Evolutionary conservation across 2,797 vertebrate genomes (phyloP).

Genomic region (Mus caroli): DNA sequence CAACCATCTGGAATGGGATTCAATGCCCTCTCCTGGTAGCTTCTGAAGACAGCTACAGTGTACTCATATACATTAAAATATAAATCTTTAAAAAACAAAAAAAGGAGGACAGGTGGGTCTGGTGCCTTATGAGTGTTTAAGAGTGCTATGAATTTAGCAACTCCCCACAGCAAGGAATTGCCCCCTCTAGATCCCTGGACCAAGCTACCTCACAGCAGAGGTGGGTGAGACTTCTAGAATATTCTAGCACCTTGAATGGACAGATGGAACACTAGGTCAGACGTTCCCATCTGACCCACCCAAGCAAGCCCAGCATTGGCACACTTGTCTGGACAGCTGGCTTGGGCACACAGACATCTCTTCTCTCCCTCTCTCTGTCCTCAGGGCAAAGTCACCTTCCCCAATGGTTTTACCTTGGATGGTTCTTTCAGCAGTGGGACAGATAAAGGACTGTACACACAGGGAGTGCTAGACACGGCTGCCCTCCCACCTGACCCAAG

Average conservation of each 20-base stretch:
- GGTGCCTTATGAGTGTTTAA: neutral
- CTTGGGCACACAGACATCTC: neutral
- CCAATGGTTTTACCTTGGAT: constrained; percentile 88
- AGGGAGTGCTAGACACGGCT: constrained; percentile 85
- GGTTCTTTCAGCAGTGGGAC: constrained; percentile 85
- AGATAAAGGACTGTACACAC: constrained; percentile 84
- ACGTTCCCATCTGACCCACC: neutral
- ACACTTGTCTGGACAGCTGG: neutral
- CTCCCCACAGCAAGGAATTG: neutral
- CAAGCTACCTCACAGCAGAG: neutral
- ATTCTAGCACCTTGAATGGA: neutral
- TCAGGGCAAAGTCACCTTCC: constrained; percentile 90
- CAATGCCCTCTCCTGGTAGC: no score
- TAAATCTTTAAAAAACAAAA: no score
- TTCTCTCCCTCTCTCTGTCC: neutral
- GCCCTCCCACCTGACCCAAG: constrained; percentile 71
- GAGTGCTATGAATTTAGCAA: neutral
- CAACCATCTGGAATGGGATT: no score
- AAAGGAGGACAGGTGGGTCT: no score
- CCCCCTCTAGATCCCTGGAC: neutral
- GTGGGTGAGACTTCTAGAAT: neutral
- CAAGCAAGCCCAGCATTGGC: neutral
- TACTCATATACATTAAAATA: no score
- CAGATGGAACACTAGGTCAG: neutral
- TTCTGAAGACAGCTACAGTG: no score